Base-by-base conservation (phyloP, 2,797 vertebrate genomes). In the Pitangus sulphuratus region DNA sequence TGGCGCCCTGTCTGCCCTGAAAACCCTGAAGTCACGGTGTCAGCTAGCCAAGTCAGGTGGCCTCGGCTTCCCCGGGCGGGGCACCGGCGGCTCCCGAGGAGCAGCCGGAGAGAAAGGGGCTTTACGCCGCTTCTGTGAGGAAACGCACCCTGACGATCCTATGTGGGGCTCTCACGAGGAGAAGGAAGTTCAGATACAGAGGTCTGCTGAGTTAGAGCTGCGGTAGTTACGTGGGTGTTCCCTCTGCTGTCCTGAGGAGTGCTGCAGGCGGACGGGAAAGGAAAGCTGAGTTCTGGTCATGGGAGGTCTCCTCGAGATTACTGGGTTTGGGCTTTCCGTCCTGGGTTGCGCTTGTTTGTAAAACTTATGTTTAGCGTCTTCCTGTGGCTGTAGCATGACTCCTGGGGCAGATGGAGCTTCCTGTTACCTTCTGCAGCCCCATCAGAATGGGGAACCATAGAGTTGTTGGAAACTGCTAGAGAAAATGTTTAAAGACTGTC, bases 61-160 rank as follows among this genome's bases (percentile, higher is more conserved):
- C 35, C 7, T 45, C 18, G 39, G 25, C 51, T 56, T 42, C 48
- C 26, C n/a, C 3, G 2, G 40, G 54, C 25, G 14, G 33, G n/a
- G 37, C 47, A 3, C 4, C 2, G 17, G 15, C 44, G 44, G 11
- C 20, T 31, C 53, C 45, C 19, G 44, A 26, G 61, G 4, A 26
- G 33, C 1, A 22, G n/a, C 19, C 2, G 3, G 16, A 20, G 30
- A 9, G 22, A 25, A 28, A 12, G n/a, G n/a, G 7, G 26, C 11
- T 26, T 42, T 47, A 7, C 6, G 1, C 6, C 9, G 5, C 30
- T 39, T 13, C 42, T 12, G 30, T 24, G 47, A 25, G 33, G 30
- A 61, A 16, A 0, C 8, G 15, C 35, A 5, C 13, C n/a, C 5
- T 33, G 31, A 1, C 5, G 1, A 1, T 31, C 18, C 12, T 21